Conservation (phyloP, 2,113 vertebrate genomes). For the Pelusios castaneus region DNA sequence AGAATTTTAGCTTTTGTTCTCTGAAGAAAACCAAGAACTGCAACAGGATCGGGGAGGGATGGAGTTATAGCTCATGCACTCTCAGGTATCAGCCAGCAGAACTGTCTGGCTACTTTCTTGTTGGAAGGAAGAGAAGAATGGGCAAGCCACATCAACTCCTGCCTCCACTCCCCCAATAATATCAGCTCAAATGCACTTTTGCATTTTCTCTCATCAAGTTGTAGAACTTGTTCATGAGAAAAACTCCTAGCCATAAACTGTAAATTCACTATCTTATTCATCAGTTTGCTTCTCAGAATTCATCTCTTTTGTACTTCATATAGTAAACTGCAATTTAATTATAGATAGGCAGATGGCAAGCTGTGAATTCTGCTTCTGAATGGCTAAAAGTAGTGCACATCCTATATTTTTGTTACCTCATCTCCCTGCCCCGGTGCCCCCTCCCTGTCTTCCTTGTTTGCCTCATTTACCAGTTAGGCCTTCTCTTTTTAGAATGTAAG, state of each 20-base stretch:
- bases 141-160: not conserved
- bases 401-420: not conserved
- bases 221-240: not conserved
- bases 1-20: not conserved
- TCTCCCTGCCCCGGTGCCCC: not conserved
- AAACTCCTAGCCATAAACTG: not conserved
- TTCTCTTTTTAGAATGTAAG: not conserved
- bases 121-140: not conserved
- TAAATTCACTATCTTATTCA: not conserved
- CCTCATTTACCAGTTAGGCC: not conserved
- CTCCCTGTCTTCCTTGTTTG: not conserved
- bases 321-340: not conserved
- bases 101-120: not conserved
- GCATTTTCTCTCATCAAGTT: not conserved
- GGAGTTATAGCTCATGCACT: not conserved
- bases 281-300: not conserved
- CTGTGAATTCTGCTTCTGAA: not conserved
- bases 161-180: not conserved
- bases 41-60: accelerated
- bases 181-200: not conserved
- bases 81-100: not conserved
- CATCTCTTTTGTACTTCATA: not conserved
- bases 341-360: not conserved
- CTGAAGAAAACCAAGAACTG: not conserved
- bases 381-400: not conserved